Base-by-base conservation (phyloP, 2,113 vertebrate species). In the Tetrao urogallus region DNA sequence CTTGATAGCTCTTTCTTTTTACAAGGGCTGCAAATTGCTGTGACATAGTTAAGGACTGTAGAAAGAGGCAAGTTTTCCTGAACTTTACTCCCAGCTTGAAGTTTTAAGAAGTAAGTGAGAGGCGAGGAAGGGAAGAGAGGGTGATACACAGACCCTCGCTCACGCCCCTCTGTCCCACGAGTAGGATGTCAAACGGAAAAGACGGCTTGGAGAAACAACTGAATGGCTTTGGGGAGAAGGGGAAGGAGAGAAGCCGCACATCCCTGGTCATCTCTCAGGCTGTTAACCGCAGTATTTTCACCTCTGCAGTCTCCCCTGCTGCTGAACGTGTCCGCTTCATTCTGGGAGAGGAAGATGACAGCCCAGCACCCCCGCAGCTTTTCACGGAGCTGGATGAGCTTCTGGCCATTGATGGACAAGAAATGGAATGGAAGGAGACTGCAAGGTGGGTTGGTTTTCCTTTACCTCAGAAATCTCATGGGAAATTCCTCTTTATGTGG, bases 391-490 rank as follows among this genome's bases (percentile, higher is more conserved):
- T 99, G 98, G 99, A 99, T 27, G 99, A 99, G 63, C 98, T 99
- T 16, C 98, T 99, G 97, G 98, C 99, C 2, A 97, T 99, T 69
- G 99, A 99, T 7, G 99, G 99, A 18, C 99, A 99, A 94, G 99
- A 99, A 97, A 99, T 99, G 99, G 99, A 99, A 71, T 99, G 99
- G 99, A 99, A 99, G 95, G 99, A 99, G 96, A 99, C 99, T 2
- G 99, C 99, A 36, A 99, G 99, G 99, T 99, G 98, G 97, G 98
- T 73, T 43, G 52, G 12, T 72, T 81, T 90, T 67, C 25, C 73
- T 63, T 72, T 34, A 27, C 43, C 38, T 4, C 45, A n/a, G 77
- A 1, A 6, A 21, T 50, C 18, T 32, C 1, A 0, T 30, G 32
- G 64, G 25, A 43, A 40, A 52, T 34, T 1, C 3, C 40, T 11